Conservation (phyloP, 2,113 vertebrate genomes). For the Litocranius walleri region DNA sequence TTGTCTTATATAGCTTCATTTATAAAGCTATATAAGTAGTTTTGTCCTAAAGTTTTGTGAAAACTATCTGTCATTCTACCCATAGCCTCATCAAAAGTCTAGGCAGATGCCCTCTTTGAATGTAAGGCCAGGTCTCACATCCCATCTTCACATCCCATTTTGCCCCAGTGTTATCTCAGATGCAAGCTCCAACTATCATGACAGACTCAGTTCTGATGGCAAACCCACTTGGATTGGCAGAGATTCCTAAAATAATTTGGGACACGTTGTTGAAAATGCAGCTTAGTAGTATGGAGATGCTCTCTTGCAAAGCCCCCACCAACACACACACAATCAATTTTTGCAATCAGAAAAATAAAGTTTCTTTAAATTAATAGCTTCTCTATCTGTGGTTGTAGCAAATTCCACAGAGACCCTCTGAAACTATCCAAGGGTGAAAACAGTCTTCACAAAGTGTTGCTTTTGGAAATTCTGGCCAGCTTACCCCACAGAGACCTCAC, state of each 20-base stretch:
- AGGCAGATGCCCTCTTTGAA: not conserved
- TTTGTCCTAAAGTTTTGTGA: not conserved
- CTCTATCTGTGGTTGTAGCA: not conserved
- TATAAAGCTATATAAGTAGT: not conserved
- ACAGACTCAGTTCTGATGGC: not conserved
- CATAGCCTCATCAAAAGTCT: not conserved
- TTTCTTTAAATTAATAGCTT: not conserved
- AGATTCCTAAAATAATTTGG: not conserved
- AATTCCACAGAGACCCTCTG: not conserved
- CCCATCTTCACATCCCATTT: not conserved
- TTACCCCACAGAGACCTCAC: not conserved
- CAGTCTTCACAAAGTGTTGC: not conserved
- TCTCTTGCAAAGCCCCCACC: not conserved
- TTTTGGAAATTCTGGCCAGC: not conserved
- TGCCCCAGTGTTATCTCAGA: not conserved
- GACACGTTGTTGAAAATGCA: not conserved
- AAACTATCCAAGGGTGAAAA: not conserved
- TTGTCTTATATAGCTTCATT: not conserved
- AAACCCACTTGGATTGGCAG: not conserved
- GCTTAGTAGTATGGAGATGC: not conserved
- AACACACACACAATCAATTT: not conserved
- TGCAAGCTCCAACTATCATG: not conserved
- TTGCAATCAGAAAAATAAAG: not conserved
- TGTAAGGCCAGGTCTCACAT: not conserved
- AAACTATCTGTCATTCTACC: not conserved